phyloP scores from a whole-genome alignment of 1,140 invertebrate species.

The Hormaphis cornu region DNA sequence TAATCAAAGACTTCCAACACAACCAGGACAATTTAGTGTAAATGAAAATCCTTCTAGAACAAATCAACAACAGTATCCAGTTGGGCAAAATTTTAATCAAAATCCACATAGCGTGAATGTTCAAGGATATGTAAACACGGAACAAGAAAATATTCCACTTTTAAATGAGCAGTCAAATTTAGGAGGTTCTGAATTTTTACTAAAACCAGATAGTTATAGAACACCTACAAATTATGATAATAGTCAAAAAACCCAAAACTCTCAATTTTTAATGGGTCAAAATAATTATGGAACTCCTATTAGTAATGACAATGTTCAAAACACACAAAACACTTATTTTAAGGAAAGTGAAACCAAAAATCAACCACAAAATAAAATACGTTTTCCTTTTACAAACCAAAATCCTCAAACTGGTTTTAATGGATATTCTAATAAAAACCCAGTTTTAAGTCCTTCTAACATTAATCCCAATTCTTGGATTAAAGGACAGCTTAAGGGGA shows the following conservation, averaged over 20 bases:
- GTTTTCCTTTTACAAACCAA: neutral
- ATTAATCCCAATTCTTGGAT: conserved; percentile 21
- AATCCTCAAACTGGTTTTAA: neutral
- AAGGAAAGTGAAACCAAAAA: neutral
- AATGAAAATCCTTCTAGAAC: neutral
- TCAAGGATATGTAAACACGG: neutral
- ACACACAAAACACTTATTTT: neutral
- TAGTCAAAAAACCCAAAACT: no score
- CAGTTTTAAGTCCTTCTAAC: neutral
- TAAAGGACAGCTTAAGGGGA: neutral
- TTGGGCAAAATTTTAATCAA: neutral
- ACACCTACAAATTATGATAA: neutral
- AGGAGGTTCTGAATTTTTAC: neutral
- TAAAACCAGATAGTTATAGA: neutral
- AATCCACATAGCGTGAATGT: neutral
- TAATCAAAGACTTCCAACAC: neutral
- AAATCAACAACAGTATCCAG: neutral
- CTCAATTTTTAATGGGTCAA: no score
- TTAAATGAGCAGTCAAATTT: neutral
- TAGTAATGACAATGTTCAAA: neutral
- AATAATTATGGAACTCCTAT: neutral
- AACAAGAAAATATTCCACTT: neutral
- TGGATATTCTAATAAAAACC: neutral
- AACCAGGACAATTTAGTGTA: neutral
- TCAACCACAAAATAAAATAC: neutral